Evolutionary conservation across 2,888 invertebrate genomes (phyloP), one percentile per base, ranked within the genome.

Genomic region (Ophioninae sp.): DNA sequence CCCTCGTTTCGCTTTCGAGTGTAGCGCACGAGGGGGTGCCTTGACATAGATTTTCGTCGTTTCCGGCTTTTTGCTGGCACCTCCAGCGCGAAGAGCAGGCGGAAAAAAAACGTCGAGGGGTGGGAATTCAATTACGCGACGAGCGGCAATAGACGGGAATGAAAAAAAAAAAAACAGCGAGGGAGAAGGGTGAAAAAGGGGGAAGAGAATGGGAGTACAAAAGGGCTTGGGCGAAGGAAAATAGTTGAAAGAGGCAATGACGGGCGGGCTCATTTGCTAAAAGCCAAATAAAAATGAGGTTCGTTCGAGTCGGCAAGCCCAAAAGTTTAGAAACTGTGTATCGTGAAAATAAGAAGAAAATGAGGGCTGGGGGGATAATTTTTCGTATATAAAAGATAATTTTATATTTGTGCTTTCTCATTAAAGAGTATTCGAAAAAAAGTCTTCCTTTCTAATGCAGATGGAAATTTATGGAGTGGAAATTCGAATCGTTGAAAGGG

Each of bases 101-200:
- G 62, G 77, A 80, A 86, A 89, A 89, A 87, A 77, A 80, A 86
- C 88, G 88, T 87, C 85, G 57, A 41, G 41, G 61, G 30, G 86
- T 80, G 72, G 82, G 84, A 87, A 91, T 90, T 90, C 89, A 90
- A 91, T 91, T 90, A 91, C 86, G 37, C 70, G 75, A 41, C 23
- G 61, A 62, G 21, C 23, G 21, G 65, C 65, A 30, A 61, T 61
- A n/a, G 56, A 50, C 50, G 13, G 17, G 17, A 50, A 50, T 17
- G 50, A 17, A 56, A n/a, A 7, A 10, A 8, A 5, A 68, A 62
- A 21, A 59, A 41, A 41, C 13, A 13, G 13, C 3, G 3, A 13
- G 23, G n/a, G 6, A 2, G 13, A 30, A 2, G 44, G 74, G 82
- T 57, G 82, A 61, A 8, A 39, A 7, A 72, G 39, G 8, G 8